phyloP scores from a whole-genome alignment of 2,113 vertebrate species.

The Trogon surrucura region DNA sequence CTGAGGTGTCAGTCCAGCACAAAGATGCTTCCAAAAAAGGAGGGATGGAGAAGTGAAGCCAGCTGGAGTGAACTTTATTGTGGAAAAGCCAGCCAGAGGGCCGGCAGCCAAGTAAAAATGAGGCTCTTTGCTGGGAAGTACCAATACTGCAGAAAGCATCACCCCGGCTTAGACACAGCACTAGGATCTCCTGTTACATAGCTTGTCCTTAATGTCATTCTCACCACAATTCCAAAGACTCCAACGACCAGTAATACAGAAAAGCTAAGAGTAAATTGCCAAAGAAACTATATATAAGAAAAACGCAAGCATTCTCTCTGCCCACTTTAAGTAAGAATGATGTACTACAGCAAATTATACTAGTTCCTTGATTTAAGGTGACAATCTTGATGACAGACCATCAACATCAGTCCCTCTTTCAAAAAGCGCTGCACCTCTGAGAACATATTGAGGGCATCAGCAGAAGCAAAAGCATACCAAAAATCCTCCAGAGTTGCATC shows the following conservation, averaged over 20 bases:
- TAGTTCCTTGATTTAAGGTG: not conserved
- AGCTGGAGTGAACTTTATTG: not conserved
- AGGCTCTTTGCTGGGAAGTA: not conserved
- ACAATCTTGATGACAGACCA: not conserved
- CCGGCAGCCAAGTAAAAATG: not conserved
- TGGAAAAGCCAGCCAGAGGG: not conserved
- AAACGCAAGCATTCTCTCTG: not conserved
- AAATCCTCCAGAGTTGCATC: not conserved
- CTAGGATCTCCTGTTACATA: not conserved
- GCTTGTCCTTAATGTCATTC: fast-evolving
- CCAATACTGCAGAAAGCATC: not conserved
- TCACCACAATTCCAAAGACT: not conserved
- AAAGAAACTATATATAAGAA: not conserved
- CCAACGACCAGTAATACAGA: not conserved
- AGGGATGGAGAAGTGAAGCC: not conserved
- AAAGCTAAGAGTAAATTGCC: not conserved
- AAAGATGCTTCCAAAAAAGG: not conserved
- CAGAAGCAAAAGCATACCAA: not conserved
- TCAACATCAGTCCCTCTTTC: not conserved
- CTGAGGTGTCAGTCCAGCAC: not conserved
- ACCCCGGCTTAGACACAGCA: not conserved
- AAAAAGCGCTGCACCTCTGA: not conserved
- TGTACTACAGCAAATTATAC: not conserved
- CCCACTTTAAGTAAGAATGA: not conserved
- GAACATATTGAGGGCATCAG: not conserved